Evolutionary conservation across 30 jellyfish, hydroid and myxozoan species (phyloP), one percentile per base, ranked within the genome.

Genomic region (Pseudorhiza aurosa): DNA sequence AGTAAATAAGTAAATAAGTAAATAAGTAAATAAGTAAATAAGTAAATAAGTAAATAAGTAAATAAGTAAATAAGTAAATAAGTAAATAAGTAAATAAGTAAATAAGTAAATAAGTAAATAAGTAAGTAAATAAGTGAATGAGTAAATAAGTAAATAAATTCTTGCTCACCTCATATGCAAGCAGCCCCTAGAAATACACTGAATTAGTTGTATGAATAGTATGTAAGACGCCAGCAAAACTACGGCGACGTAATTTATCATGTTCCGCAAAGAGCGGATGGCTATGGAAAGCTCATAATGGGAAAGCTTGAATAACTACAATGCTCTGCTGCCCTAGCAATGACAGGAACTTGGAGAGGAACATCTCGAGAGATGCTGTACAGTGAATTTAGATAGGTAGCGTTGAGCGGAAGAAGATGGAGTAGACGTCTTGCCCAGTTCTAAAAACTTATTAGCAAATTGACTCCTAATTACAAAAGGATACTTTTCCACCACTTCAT

Each of bases 381-480:
- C 50, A 39, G 50, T 39, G 50, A 39, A 39, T 12, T 39, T 5
- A 12, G 50, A 12, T 39, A 12, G 50, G 12, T 5, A 39, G 7
- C 50, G 50, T 39, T 39, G 12, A 39, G 50, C 50, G 12, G 10
- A 39, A 39, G 50, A 39, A 39, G 50, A 39, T 39, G 10, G 65
- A 50, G 65, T 22, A 50, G 65, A 50, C 65, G 22, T 12, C 65
- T 50, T 50, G 29, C 65, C 29, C 29, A 5, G 22, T 50, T 50
- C n/a, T 50, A 50, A 5, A 50, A 50, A 22, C 6, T 50, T 50
- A 22, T 17, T 17, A 50, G n/a, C n/a, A 50, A 50, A 12, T 50
- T 50, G 29, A 50, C 65, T 22, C 65, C 65, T 22, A n/a, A 22
- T 50, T 50, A 50, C 29, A 50, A 4, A 50, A 50, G 65, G 65